Conservation (phyloP, 2,113 vertebrate species). For the Hypomesus transpacificus region DNA sequence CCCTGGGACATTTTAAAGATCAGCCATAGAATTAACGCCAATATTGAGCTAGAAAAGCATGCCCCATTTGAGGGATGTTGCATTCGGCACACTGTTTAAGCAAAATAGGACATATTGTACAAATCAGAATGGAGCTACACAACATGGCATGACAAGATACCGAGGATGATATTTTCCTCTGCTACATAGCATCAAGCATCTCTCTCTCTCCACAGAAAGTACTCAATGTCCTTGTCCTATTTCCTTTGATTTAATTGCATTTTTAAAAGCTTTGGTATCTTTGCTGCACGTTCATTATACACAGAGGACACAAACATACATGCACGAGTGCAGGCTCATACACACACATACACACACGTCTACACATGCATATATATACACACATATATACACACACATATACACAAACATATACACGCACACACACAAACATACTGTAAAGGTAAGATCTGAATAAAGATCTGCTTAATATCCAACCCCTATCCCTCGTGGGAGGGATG, state of each 20-base stretch:
- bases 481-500: constrained; percentile 2
- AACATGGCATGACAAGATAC: neutral
- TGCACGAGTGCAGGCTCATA: too few relatives aligned
- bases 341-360: neutral
- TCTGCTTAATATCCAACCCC: constrained; percentile 3
- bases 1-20: constrained; percentile 11
- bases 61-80: constrained; percentile 6
- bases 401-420: constrained; percentile 10
- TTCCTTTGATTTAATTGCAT: neutral
- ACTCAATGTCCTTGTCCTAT: constrained; percentile 16
- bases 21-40: neutral
- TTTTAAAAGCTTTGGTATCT: constrained; percentile 4
- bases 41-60: neutral
- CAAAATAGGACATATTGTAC: neutral
- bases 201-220: neutral
- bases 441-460: neutral
- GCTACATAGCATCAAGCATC: too few relatives aligned
- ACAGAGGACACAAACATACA: neutral
- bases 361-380: neutral
- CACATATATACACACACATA: neutral
- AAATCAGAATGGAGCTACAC: neutral
- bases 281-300: neutral
- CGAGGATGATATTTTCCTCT: too few relatives aligned
- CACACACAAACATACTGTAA: neutral
- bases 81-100: constrained; percentile 5